Evolutionary conservation across 2,113 vertebrate species (phyloP), one percentile per base, ranked within the genome.

Genomic region (Hippocampus zosterae): DNA sequence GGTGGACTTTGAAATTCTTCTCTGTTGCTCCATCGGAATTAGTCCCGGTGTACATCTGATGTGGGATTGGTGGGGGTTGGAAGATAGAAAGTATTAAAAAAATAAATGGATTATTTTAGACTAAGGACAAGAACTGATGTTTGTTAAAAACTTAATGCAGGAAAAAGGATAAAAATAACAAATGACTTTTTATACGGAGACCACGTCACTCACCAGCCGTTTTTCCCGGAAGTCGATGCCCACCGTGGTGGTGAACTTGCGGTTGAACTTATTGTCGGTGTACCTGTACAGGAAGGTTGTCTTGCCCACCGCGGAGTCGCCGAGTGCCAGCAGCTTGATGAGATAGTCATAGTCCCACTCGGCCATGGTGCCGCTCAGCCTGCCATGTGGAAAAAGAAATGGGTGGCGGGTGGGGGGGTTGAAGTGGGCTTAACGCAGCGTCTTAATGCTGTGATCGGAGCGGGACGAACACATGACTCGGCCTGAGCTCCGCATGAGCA

Each of bases 161-260:
- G 6, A 21, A 52, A 55, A n/a, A n/a, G 15, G 5, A 4, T 16
- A n/a, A n/a, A 23, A 53, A 53, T 53, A n/a, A 10, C 1, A 15
- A 53, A n/a, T 5, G 10, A 18, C 46, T 23, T 7, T 50, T 13
- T 46, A 13, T 16, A 46, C 1, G 3, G 23, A 33, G 19, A 9
- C 9, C 5, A 1, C 8, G 5, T 29, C 71, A 92, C 96, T 95
- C 72, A 98, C 96, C 95, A 98, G 95, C 87, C 95, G 91, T 78
- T 98, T 98, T 94, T 98, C 96, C 92, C 94, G 92, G 80, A 98
- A 98, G 85, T 98, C 96, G 65, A 98, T 98, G 78, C 96, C 96
- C 46, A 98, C 96, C 27, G 96, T 98, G 9, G 95, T 97, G 82
- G 96, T 95, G 88, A 98, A 98, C 81, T 94, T 98, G 70, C 93